A percentile compares a stretch with the other conserved stretches of the same genome.
phyloP scores from a whole-genome alignment of 2,113 vertebrate species.

The Petrocephalus microphthalmus region DNA sequence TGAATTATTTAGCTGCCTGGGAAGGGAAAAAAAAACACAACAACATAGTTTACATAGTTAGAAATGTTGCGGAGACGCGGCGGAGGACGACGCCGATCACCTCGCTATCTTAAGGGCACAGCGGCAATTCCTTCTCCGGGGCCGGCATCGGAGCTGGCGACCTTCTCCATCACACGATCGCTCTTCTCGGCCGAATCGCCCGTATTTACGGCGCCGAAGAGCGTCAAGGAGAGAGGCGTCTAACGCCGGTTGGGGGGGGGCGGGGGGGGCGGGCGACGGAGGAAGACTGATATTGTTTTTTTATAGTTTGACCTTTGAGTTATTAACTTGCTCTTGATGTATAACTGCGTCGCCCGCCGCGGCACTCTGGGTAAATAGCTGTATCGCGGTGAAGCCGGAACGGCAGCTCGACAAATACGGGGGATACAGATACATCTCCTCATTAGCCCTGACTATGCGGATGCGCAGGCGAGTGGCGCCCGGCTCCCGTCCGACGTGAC shows the following conservation, averaged over 20 bases:
- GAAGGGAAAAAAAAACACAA: neutral
- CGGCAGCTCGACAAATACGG: slow-evolving; percentile 22
- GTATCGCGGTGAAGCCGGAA: neutral
- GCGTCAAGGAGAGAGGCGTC: neutral
- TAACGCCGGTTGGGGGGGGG: slow-evolving; percentile 37
- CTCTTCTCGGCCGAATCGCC: neutral
- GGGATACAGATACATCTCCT: slow-evolving; percentile 27
- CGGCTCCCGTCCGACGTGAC: neutral
- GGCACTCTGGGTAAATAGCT: slow-evolving; percentile 25
- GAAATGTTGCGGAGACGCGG: neutral
- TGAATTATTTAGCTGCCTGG: neutral
- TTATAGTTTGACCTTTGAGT: slow-evolving; percentile 72
- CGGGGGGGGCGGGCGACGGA: slow-evolving; percentile 33
- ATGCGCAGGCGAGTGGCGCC: neutral
- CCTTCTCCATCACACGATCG: neutral
- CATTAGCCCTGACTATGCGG: slow-evolving; percentile 31
- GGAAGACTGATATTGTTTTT: slow-evolving; percentile 66
- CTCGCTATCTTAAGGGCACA: neutral
- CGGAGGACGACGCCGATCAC: neutral
- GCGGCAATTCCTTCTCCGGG: neutral
- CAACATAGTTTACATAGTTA: slow-evolving; percentile 1
- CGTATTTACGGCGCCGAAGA: slow-evolving; percentile 34
- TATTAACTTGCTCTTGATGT: slow-evolving; percentile 64
- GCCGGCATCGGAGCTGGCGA: neutral
- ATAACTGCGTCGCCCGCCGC: slow-evolving; percentile 38